Evolutionary conservation across 2,113 vertebrate species (phyloP), one percentile per base, ranked within the genome.

Genomic region (Scatophagus argus): DNA sequence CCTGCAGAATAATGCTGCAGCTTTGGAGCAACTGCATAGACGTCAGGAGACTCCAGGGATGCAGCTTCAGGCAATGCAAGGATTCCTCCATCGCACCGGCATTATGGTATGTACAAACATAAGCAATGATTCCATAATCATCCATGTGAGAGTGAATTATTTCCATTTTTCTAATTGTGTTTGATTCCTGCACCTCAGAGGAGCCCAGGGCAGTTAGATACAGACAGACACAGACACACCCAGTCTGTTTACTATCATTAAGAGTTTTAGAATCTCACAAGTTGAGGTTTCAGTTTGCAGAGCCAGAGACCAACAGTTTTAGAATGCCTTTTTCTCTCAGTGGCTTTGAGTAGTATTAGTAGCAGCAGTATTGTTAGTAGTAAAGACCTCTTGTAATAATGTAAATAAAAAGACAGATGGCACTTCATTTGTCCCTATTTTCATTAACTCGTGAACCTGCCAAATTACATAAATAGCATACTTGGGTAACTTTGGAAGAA

Each of bases 51-150:
- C 95, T 36, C 95, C 94, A 2, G 87, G 81, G 70, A 59, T 74
- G 1, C 95, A 96, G 83, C 82, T 97, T 49, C 94, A 95, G 74
- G 93, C 93, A 51, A 97, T 97, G 96, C 79, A 31, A 43, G 81
- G 73, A 0, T 96, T 95, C 69, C 79, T 97, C 76, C 91, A 92
- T 59, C 91, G 94, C 11, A 95, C 94, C 0, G 95, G 95, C 25
- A 87, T 97, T 59, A 92, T 90, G 94, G 96, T 96, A 81, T 84
- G 63, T 27, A 17, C 21, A 61, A 36, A 49, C 11, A n/a, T 32
- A 0, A 25, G n/a, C 38, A 61, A 61, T 41, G 1, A 36, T 36
- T 36, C 23, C 23, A 19, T 8, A 11, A 43, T 13, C 23, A 27
- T 62, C n/a, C 38, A 43, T 23, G n/a, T 14, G 36, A 3, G 10